phyloP scores from a whole-genome alignment of 1,140 invertebrate species.

The Drosophila gunungcola region DNA sequence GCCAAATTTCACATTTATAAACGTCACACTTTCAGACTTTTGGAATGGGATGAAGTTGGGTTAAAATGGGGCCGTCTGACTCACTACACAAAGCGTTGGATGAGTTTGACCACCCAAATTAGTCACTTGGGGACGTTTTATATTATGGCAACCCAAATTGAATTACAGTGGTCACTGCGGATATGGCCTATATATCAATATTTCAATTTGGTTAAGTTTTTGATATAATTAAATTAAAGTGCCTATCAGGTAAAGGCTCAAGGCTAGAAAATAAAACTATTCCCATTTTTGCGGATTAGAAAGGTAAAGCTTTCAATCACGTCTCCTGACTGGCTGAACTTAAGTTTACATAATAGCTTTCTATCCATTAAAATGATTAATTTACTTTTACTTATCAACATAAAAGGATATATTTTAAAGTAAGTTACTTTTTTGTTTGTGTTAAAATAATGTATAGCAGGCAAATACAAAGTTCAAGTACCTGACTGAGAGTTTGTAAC shows the following conservation, averaged over 20 bases:
- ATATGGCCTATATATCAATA: too few relatives aligned
- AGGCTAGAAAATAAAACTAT: too few relatives aligned
- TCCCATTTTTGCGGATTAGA: background rate
- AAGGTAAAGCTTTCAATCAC: background rate
- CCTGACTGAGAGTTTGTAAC: too few relatives aligned
- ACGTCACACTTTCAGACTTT: constrained; percentile 15
- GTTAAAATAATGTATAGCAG: too few relatives aligned
- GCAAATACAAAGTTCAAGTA: too few relatives aligned
- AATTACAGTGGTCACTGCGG: background rate
- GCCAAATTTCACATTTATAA: constrained; percentile 20
- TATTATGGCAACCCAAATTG: constrained; percentile 8
- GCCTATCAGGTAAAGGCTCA: background rate
- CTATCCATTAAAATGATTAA: too few relatives aligned
- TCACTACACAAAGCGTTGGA: background rate
- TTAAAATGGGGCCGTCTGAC: constrained; percentile 5
- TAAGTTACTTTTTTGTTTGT: too few relatives aligned
- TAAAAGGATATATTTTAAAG: too few relatives aligned
- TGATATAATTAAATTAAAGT: background rate
- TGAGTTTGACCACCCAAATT: constrained; percentile 15
- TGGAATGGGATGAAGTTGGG: background rate
- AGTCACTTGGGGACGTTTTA: constrained; percentile 47
- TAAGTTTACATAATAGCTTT: background rate
- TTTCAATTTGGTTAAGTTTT: background rate
- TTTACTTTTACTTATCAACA: too few relatives aligned
- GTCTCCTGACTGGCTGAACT: background rate